A percentile compares a stretch with the other conserved stretches of the same genome.
These are phyloP conservation scores for Ciconia boyciana DNA, from an alignment of 2,113 vertebrate species.

Conservation along the genomic window DNA sequence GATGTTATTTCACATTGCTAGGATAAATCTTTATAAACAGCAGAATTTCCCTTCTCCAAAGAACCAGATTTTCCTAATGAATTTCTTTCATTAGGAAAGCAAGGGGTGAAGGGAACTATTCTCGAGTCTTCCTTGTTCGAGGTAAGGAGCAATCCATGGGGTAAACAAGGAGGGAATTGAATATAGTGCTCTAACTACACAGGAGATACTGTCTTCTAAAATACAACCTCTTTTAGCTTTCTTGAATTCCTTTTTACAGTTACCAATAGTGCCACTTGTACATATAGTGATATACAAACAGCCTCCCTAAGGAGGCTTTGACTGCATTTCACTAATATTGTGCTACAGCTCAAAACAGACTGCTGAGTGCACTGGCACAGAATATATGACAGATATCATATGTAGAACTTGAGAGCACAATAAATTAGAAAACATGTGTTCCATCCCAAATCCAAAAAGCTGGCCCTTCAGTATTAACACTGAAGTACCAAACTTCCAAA, in stretches of 20 bases:
- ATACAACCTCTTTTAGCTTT: background rate
- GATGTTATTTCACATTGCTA: background rate
- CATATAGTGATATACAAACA: background rate
- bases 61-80: background rate
- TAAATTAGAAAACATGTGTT: background rate
- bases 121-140: background rate
- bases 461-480: background rate
- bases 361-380: background rate
- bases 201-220: background rate
- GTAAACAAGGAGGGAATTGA: background rate
- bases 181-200: background rate
- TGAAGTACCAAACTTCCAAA: background rate
- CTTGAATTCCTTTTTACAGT: background rate
- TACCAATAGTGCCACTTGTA: background rate
- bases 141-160: background rate
- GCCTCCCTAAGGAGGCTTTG: background rate
- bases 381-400: background rate
- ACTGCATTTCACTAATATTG: conserved; percentile 2
- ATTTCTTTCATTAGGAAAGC: background rate
- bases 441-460: background rate
- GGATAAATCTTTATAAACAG: background rate
- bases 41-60: background rate
- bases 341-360: background rate
- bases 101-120: background rate
- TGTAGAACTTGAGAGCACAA: background rate